Conservation (phyloP, 2,797 vertebrate species). For the Florisuga fusca region DNA sequence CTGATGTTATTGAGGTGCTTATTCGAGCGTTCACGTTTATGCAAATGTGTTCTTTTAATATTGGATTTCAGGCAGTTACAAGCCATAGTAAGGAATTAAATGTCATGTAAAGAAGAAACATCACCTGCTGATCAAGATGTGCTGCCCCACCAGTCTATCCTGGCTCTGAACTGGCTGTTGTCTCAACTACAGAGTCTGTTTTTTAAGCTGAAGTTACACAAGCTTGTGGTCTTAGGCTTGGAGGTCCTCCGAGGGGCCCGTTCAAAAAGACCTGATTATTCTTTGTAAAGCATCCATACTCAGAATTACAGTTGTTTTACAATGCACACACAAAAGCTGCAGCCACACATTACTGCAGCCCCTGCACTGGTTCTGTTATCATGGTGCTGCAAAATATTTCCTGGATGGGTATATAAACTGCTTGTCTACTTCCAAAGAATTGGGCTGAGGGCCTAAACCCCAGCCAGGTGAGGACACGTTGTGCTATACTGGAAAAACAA, state of each 20-base stretch:
- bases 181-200: neutral
- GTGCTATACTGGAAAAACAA: neutral
- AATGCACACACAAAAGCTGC: neutral
- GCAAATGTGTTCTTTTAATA: neutral
- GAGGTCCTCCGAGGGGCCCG: neutral
- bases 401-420: neutral
- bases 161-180: neutral
- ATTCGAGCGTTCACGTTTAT: rapidly evolving
- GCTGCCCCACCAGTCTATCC: neutral
- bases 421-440: neutral
- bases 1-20: neutral
- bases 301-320: neutral
- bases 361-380: neutral
- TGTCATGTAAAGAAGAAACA: constrained; percentile 4
- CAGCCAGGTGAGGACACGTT: neutral
- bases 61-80: neutral
- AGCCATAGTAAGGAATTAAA: neutral
- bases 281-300: neutral
- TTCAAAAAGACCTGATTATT: neutral
- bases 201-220: neutral
- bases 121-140: neutral
- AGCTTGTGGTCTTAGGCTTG: neutral
- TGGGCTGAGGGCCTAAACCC: neutral
- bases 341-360: neutral
- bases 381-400: rapidly evolving